Evolutionary conservation across 2,888 invertebrate genomes (phyloP), one percentile per base, ranked within the genome.

Genomic region (Eurytoma californica): DNA sequence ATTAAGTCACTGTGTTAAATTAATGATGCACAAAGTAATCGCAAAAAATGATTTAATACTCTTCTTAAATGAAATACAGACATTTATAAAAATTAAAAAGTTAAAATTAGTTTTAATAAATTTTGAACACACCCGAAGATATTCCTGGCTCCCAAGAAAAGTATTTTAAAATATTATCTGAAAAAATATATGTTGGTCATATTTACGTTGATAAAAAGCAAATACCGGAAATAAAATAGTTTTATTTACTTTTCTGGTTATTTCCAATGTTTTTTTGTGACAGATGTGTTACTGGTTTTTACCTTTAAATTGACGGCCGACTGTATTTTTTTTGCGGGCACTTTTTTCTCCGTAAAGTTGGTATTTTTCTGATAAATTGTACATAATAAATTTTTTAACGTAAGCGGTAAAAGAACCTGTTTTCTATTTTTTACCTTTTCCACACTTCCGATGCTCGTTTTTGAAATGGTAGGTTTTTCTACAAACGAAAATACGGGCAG

Each of bases 401-500:
- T 18, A 55, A 66, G 58, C 1, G 24, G 24, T 24, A 24, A 24
- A 72, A 61, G 9, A 16, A 28, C 14, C 18, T 9, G n/a, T 39
- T 61, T 3, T 60, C 51, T 47, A 30, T 51, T 51, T 18, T 20
- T 55, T 67, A 79, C 74, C 14, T 69, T 79, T 14, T 70, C 79
- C 18, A 55, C 4, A 20, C 39, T 66, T 58, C 24, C 18, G 18
- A 73, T 16, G n/a, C 49, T 74, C 30, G 70, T 51, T 18, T 20
- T 74, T 14, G 70, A 74, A 51, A 39, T 3, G 14, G 65, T 79
- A 47, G 79, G 60, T n/a, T 72, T 72, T 61, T 72, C 79, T 80
- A 18, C 24, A n/a, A n/a, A 5, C 28, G 20, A 24, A 30, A 30
- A 28, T 60, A 39, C 3, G 39, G 13, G 14, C 28, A 13, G 67